Base-by-base conservation (phyloP, 2,797 vertebrate genomes). In the Rhabdomys pumilio region DNA sequence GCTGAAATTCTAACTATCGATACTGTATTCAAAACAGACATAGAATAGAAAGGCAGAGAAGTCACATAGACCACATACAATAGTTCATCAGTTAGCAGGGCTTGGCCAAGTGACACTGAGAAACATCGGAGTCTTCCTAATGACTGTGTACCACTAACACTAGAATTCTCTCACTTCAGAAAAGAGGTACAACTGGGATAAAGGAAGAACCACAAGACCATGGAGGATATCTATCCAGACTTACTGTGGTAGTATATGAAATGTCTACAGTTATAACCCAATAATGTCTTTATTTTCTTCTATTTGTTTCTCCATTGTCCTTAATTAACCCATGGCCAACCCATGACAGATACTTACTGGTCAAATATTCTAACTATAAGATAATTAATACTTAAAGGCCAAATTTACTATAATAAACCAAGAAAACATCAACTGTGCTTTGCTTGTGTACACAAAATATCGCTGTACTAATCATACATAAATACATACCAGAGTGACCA, bases 381-480 rank as follows among this genome's bases (percentile, higher is more conserved):
- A 26, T 38, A 93, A 82, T 80, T 87, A 94, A 95, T 77, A 87
- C 59, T 87, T 93, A 85, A 90, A 89, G 81, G 38, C 12, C 41
- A 31, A 76, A 63, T 91, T 69, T 17, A 73, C n/a, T 76, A 2
- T 72, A 85, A 81, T 29, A 88, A 82, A 77, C 34, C 67, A 92
- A 34, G 34, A 93, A 97, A 82, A 53, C 91, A 59, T 65, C 47
- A 92, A 11, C 44, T 93, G 17, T 82, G 41, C 76, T 90, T 92
- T 73, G 57, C 44, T 81, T 11, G 11, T 24, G 15, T 90, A 44
- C 87, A 79, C 29, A 82, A 72, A 96, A 92, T 15, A 6, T 67
- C 76, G 20, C 19, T 90, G 31, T 67, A 3, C 2, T 41, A 31
- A 10, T 92, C 79, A 44, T 12, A 81, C 17, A 59, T 38, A 82